These are phyloP conservation scores for Hypothenemus hampei DNA, from an alignment of 1,140 invertebrate genomes.

Conservation along the genomic window DNA sequence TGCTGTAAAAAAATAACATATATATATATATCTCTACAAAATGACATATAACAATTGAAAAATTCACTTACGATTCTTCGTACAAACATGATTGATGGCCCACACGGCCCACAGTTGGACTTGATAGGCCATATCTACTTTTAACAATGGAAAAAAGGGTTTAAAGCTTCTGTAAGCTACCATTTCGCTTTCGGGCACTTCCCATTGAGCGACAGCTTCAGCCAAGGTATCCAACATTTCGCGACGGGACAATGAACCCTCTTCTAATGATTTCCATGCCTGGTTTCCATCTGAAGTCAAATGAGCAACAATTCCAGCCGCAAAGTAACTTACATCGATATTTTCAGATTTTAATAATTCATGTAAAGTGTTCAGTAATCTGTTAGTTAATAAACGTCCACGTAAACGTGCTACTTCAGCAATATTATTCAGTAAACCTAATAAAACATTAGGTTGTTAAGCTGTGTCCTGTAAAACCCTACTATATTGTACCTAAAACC, in stretches of 20 bases:
- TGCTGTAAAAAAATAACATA: constrained; percentile 54
- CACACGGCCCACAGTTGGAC: constrained; percentile 80
- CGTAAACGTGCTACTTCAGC: constrained; percentile 62
- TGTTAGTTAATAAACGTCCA: constrained; percentile 57
- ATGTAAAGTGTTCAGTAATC: constrained; percentile 58
- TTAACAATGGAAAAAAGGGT: constrained; percentile 69
- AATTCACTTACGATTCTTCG: constrained; percentile 70
- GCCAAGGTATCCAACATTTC: constrained; percentile 56
- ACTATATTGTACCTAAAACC: constrained; percentile 53
- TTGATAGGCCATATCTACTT: constrained; percentile 55
- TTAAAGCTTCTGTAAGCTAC: constrained; percentile 79
- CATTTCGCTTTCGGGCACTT: constrained; percentile 72
- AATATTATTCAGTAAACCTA: constrained; percentile 69
- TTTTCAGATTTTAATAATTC: constrained; percentile 58
- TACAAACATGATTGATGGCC: constrained; percentile 80
- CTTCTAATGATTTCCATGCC: constrained; percentile 48
- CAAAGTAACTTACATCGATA: constrained; percentile 80
- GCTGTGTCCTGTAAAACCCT: neutral
- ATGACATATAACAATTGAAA: no score
- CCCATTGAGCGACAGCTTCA: constrained; percentile 62
- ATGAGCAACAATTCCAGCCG: constrained; percentile 76
- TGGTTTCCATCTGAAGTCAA: constrained; percentile 59
- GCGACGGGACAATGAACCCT: neutral
- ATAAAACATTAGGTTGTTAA: neutral
- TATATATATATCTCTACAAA: neutral